Evolutionary conservation across 2,888 invertebrate genomes (phyloP), one percentile per base, ranked within the genome.

Genomic region (Drosophila cracens): DNA sequence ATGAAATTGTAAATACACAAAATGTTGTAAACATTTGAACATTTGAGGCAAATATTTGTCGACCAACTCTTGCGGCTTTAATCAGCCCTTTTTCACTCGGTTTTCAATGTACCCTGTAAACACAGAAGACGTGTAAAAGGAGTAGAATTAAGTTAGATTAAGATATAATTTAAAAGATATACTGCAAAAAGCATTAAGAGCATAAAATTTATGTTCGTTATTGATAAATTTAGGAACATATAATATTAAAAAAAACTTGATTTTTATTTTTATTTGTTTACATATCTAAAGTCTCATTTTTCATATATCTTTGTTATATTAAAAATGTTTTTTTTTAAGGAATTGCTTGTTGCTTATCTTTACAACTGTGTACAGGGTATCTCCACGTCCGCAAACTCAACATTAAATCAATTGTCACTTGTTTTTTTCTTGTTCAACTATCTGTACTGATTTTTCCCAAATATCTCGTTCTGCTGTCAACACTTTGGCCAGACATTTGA

Each of bases 1-100:
- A 85, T 85, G 83, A 84, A 87, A 87, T 87, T 84, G 87, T 85
- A 85, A 85, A 86, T 78, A 77, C 54, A 77, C 79, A 52, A 46
- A 81, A 79, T 56, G 79, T 75, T 84, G 84, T 87, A 81, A 87
- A 83, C 83, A 87, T 84, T 85, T 85, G 66, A 79, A 68, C 33
- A 33, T 33, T 33, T 33, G 33, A 33, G 33, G 33, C 74, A 86
- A 86, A 83, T 86, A 84, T 85, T 85, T 82, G 76, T 74, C 70
- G 49, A 61, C 27, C 68, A 72, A 70, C 71, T 62, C 11, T 8
- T 16, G 71, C 67, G 64, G 54, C 56, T 68, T 64, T 57, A 77
- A 74, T 83, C 67, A 67, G 34, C 54, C 61, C 70, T 74, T 74
- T 66, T 67, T 33, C 18, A n/a, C 4, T 54, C 27, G 38, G 33